Evolutionary conservation across 2,888 invertebrate genomes (phyloP), one percentile per base, ranked within the genome.

Genomic region (Cyclophora albipunctata): DNA sequence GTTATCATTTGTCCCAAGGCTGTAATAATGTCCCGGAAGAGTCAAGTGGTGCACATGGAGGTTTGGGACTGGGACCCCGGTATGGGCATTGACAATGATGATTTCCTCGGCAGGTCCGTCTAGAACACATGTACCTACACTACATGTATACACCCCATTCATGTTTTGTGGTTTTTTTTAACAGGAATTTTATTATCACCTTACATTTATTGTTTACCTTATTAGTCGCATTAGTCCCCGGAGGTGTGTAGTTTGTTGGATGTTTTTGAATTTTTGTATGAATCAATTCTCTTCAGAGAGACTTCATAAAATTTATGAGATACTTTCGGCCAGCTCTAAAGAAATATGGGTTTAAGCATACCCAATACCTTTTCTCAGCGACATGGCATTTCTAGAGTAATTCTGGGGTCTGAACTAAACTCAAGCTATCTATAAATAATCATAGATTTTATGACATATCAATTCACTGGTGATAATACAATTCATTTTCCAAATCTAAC

Each of bases 41-140:
- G 92, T 76, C 95, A 95, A 90, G 90, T 91, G 89, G 82, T 95
- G 83, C 90, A 90, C 81, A 90, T 94, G 83, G 92, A 93, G 81
- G 86, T 95, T 76, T 95, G 94, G 94, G 95, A 95, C 90, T 95
- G 92, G 92, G 95, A 95, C 90, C 92, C 94, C 69, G 93, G 92
- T 70, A 91, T 95, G 89, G 94, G 94, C 79, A 91, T 92, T 73
- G 91, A 92, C 81, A 92, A 92, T 87, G 94, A 95, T 91, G 95
- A 95, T 91, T 92, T 90, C 83, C 92, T 95, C 85, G 95, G 95
- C 91, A 95, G 95, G 95, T 95, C 91, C 90, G 91, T 84, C 71
- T 68, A 64, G 58, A 64, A 62, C 57, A 63, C 54, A 58, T 60
- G 63, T 62, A 71, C 63, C 58, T 64, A 62, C 71, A 67, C 70